A percentile compares a stretch with the other conserved stretches of the same genome.
These are phyloP conservation scores for Lepisosteus osseus DNA, from an alignment of 2,113 vertebrate species.

Conservation along the genomic window DNA sequence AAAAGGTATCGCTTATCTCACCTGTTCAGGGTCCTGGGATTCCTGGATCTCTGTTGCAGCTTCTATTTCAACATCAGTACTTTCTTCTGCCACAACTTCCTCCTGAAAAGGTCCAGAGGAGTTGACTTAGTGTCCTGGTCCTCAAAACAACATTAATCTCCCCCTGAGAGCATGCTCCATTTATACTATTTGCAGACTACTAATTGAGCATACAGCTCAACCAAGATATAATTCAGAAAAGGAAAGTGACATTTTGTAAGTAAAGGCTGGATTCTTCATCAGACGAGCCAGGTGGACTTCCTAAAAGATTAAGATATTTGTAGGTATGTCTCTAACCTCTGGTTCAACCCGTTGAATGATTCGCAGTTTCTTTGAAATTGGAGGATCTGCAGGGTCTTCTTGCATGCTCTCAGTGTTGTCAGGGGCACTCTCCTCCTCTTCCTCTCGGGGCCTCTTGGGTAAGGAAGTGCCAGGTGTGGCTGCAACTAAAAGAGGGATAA, in stretches of 20 bases:
- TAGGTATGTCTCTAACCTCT: constrained; percentile 64
- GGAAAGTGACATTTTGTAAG: background rate
- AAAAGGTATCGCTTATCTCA: constrained; percentile 41
- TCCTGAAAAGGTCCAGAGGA: constrained; percentile 64
- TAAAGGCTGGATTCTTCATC: too few species aligned
- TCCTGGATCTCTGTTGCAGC: constrained; percentile 81
- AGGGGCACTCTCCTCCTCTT: constrained; percentile 80
- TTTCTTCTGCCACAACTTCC: constrained; percentile 82
- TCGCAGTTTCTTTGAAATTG: constrained; percentile 85
- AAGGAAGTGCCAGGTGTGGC: constrained; percentile 83
- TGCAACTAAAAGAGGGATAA: constrained; percentile 68
- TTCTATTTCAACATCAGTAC: constrained; percentile 81
- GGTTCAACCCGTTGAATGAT: constrained; percentile 81
- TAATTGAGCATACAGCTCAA: too few species aligned
- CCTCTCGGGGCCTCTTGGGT: constrained; percentile 87
- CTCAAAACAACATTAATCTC: background rate
- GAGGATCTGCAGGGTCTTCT: constrained; percentile 80
- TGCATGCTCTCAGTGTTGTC: constrained; percentile 72
- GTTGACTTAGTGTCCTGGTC: background rate
- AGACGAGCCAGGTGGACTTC: too few species aligned
- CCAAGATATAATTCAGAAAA: background rate
- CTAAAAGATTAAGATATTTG: too few species aligned
- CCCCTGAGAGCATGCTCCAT: background rate
- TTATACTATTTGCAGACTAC: background rate
- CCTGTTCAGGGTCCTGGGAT: constrained; percentile 81